Base-by-base conservation (phyloP, 2,888 invertebrate genomes). In the Leptodirus hochenwartii region DNA sequence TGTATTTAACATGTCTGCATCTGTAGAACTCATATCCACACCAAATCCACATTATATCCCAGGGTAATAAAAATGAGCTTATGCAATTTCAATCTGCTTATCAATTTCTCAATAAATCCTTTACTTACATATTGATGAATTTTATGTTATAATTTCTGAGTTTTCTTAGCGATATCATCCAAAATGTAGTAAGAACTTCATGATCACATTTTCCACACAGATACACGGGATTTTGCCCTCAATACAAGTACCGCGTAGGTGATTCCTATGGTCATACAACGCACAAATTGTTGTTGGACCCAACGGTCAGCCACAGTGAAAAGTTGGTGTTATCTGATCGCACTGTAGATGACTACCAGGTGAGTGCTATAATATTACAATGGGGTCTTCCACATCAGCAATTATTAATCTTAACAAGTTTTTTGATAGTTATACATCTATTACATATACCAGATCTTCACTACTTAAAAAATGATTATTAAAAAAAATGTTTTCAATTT, bases 161-260 rank as follows among this genome's bases (percentile, higher is more conserved):
- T n/a, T n/a, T n/a, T n/a, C n/a, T n/a, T n/a, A n/a, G n/a, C n/a
- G n/a, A n/a, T n/a, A n/a, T n/a, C n/a, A n/a, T n/a, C n/a, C n/a
- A n/a, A n/a, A n/a, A n/a, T n/a, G n/a, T n/a, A n/a, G n/a, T n/a
- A n/a, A n/a, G n/a, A n/a, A n/a, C n/a, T n/a, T n/a, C n/a, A n/a
- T n/a, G n/a, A n/a, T n/a, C n/a, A n/a, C n/a, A n/a, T 26, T 30
- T 28, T 34, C 26, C 28, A 40, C 41, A 10, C 31, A 80, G 80
- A 33, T 80, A 81, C 49, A 71, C 77, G 3, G 81, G 81, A 22
- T 74, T 75, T 45, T 76, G 74, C 44, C 77, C 79, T 1, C 74
- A 77, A 43, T 74, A 73, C 54, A 70, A 69, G 34, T 78, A 69
- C 47, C 64, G 75, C 13, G 65, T 72, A 36, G 80, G 79, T 2